Evolutionary conservation across 2,888 invertebrate species (phyloP), one percentile per base, ranked within the genome.

Genomic region (Microctonus hyperodae): DNA sequence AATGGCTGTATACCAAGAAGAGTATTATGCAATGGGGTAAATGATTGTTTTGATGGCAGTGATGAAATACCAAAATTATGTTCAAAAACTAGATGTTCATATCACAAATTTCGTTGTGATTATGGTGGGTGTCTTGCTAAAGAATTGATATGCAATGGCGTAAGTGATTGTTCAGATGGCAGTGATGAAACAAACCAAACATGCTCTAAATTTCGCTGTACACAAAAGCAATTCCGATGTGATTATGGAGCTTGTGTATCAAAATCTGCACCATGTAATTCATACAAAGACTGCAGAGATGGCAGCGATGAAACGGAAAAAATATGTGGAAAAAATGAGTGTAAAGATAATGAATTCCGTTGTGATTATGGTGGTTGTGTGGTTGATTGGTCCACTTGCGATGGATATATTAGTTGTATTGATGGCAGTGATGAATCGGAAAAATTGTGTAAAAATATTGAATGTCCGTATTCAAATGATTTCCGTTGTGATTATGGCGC

Each of bases 401-500:
- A 44, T 44, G 44, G 44, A 4, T 16, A 2, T n/a, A 6, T n/a
- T 9, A 16, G 16, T 16, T 44, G 44, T 1, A 6, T n/a, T 1
- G 44, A 44, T 44, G 44, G 44, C 3, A 44, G 44, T 44, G 44
- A 44, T 44, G 44, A 44, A 16, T 44, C 44, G n/a, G n/a, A n/a
- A 16, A 4, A 5, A 4, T 6, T 16, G 20, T 44, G 44, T 44
- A 16, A 0, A 5, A 2, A 44, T 5, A 16, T n/a, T 5, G 4
- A 4, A 5, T 44, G 44, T 44, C 6, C n/a, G 16, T 7, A n/a
- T 5, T 7, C 44, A 44, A 5, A 16, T 5, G n/a, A n/a, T 5
- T 44, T 44, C 6, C 44, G 44, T 16, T 44, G 44, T 44, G 7
- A 44, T 20, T 44, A 44, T 44, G 44, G 44, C 7, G 44, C 16